Base-by-base conservation (phyloP, 2,888 invertebrate species). In the Drosophila mercatorum region DNA sequence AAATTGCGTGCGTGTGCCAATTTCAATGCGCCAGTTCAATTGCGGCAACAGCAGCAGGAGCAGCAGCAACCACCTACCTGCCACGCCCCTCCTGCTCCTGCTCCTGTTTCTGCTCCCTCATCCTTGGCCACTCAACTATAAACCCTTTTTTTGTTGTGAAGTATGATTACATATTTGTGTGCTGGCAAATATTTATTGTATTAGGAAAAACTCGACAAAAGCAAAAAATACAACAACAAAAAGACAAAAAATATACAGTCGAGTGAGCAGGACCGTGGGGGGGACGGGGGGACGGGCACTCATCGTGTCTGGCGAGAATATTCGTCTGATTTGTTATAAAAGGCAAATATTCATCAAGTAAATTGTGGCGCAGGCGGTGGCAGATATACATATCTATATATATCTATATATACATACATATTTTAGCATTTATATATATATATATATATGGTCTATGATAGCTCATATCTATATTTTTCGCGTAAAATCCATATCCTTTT, bases 1-100 rank as follows among this genome's bases (percentile, higher is more conserved):
- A 84, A 86, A 86, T 89, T 86, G 90, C 90, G 90, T 85, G 84
- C 84, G 88, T 89, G 90, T 81, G 83, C 89, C 86, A 89, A 88
- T 88, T 88, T 83, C 86, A 80, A 84, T 88, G 81, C 68, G 67
- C 76, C 72, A 38, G 78, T 87, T 83, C 83, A 83, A 83, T 83
- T 85, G 78, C 73, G 69, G 60, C 78, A 46, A 2, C 22, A 60
- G 5, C 68, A 49, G 63, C 61, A 55, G 60, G 74, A 46, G 22
- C 22, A 60, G 5, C 68, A 49, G 63, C 61, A 55, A 53, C 38
- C 53, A 26, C 26, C 38, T 14, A 12, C 53, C 53, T 22, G 49
- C 49, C 52, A 52, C 12, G 52, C 40, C 46, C 43, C 26, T 14
- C 26, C 26, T 22, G 38, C 53, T 41, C 28, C 31, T n/a, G 3